Conservation (phyloP, 2,888 invertebrate genomes). For the Cacoxenus indagator region DNA sequence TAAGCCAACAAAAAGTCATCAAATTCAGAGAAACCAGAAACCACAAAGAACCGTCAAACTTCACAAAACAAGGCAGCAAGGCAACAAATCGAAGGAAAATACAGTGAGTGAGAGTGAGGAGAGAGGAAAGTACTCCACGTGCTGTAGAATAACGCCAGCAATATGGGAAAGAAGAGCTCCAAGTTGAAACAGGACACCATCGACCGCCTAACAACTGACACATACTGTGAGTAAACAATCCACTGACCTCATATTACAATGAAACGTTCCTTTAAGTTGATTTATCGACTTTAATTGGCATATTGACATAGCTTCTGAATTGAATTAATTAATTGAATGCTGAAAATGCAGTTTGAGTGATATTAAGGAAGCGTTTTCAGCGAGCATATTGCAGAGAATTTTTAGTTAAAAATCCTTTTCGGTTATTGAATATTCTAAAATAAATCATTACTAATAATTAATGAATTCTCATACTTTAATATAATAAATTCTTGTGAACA, state of each 20-base stretch:
- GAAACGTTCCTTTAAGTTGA: not conserved
- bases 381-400: too few species aligned
- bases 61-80: not conserved
- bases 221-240: slow-evolving; percentile 84
- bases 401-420: too few species aligned
- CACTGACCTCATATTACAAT: not conserved
- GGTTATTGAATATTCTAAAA: too few species aligned
- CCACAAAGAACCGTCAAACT: not conserved
- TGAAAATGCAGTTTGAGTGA: too few species aligned
- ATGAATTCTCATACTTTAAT: too few species aligned
- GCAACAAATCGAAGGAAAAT: slow-evolving; percentile 9
- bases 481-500: too few species aligned
- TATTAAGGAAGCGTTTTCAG: too few species aligned
- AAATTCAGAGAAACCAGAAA: not conserved
- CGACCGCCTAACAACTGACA: slow-evolving; percentile 90
- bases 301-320: too few species aligned
- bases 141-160: slow-evolving; percentile 48
- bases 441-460: too few species aligned
- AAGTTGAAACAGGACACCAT: slow-evolving; percentile 97
- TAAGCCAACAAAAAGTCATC: not conserved
- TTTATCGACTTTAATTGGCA: too few species aligned
- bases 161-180: slow-evolving; percentile 96
- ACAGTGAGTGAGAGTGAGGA: not conserved
- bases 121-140: not conserved
- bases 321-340: too few species aligned